Evolutionary conservation across 2,888 invertebrate genomes (phyloP).

Genomic region (Omphaloscelis lunosa): DNA sequence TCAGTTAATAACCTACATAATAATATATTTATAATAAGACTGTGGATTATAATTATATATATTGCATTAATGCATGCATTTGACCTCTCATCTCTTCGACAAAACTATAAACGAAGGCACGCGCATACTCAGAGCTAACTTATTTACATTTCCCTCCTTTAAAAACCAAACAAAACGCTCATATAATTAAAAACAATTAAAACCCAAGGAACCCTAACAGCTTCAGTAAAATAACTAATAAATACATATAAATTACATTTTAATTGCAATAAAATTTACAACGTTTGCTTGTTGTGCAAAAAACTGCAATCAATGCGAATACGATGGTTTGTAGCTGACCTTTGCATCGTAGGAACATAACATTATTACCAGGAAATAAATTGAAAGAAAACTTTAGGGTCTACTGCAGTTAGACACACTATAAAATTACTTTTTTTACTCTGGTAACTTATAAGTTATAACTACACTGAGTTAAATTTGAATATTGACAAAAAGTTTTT

Average conservation of each 20-base stretch:
- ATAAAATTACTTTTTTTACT: constrained; percentile 34
- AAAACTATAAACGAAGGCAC: neutral
- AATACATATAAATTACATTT: constrained; percentile 58
- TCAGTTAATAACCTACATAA: neutral
- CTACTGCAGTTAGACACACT: constrained; percentile 47
- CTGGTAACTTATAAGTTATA: neutral
- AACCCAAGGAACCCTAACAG: constrained; percentile 22
- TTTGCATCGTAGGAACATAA: constrained; percentile 44
- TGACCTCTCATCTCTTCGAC: neutral
- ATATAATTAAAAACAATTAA: constrained; percentile 15
- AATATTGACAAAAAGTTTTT: constrained; percentile 21
- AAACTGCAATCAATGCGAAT: constrained; percentile 47
- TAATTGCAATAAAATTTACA: constrained; percentile 51
- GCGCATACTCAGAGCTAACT: neutral
- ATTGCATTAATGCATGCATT: neutral
- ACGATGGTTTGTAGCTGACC: constrained; percentile 43
- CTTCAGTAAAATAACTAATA: constrained; percentile 32
- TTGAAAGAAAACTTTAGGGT: constrained; percentile 34
- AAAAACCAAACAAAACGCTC: neutral
- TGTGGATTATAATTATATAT: neutral
- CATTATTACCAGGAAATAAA: constrained; percentile 41
- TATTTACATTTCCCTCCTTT: no score
- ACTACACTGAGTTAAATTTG: constrained; percentile 14
- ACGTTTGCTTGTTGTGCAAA: constrained; percentile 19
- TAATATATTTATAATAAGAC: neutral